Evolutionary conservation across 1,140 invertebrate species (phyloP).

Genomic region (Aleiodes sp.): DNA sequence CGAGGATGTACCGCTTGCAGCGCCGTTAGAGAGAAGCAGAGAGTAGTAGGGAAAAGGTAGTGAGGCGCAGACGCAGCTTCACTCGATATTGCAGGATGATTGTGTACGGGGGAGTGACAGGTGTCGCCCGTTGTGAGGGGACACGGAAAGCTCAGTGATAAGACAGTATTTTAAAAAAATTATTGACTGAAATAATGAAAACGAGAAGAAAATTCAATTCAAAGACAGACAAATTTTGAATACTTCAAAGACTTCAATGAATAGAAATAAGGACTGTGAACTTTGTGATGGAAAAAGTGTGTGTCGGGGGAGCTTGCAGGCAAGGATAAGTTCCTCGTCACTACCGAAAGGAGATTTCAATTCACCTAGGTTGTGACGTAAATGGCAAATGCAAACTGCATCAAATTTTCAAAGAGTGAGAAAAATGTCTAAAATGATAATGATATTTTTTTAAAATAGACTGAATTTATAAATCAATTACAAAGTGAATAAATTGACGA

Average conservation of each 20-base stretch:
- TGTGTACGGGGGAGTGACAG: neutral
- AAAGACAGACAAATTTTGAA: too few species aligned
- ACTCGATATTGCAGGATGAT: slow-evolving; percentile 43
- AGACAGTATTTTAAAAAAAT: neutral
- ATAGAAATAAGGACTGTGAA: neutral
- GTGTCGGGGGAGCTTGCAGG: neutral
- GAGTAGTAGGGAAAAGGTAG: neutral
- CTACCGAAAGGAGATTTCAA: too few species aligned
- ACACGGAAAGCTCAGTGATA: neutral
- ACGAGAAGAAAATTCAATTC: too few species aligned
- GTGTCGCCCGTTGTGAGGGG: slow-evolving; percentile 12
- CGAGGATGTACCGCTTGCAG: neutral
- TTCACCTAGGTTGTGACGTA: neutral
- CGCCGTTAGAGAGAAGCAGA: neutral
- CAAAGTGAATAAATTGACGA: neutral
- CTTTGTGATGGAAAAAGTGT: neutral
- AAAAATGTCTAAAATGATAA: too few species aligned
- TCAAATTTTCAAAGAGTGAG: too few species aligned
- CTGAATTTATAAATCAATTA: too few species aligned
- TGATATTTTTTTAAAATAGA: too few species aligned
- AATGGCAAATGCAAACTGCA: too few species aligned
- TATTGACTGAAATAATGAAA: too few species aligned
- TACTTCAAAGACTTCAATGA: too few species aligned
- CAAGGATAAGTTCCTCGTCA: neutral
- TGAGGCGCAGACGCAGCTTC: slow-evolving; percentile 38